Evolutionary conservation across 2,888 invertebrate genomes (phyloP).

Genomic region (Smittia aterrima): DNA sequence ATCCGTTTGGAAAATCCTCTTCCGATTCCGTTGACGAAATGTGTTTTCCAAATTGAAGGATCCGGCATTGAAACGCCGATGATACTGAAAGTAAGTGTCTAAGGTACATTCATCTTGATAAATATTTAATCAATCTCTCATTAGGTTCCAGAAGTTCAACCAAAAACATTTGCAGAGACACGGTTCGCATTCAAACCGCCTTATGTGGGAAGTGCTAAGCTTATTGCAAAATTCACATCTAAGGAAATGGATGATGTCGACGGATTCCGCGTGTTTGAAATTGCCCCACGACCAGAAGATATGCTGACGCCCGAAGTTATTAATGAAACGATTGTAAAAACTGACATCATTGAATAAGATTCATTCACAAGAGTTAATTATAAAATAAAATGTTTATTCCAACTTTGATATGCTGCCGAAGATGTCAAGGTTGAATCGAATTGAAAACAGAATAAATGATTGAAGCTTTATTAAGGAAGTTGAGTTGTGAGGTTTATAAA

Average conservation of each 20-base stretch:
- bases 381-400: too few relatives aligned
- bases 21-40: slow-evolving; percentile 72
- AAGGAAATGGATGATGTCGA: slow-evolving; percentile 88
- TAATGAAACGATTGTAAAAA: slow-evolving; percentile 46
- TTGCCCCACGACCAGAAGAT: slow-evolving; percentile 55
- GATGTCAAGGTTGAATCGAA: too few relatives aligned
- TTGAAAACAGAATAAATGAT: too few relatives aligned
- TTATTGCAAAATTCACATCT: slow-evolving; percentile 83
- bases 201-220: slow-evolving; percentile 74
- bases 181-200: slow-evolving; percentile 76
- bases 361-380: not conserved
- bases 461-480: too few relatives aligned
- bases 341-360: not conserved
- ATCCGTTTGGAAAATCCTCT: slow-evolving; percentile 77
- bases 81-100: slow-evolving; percentile 62
- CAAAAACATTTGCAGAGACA: slow-evolving; percentile 59
- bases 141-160: slow-evolving; percentile 61
- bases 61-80: slow-evolving; percentile 74
- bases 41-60: slow-evolving; percentile 78
- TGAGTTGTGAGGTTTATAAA: too few relatives aligned
- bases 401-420: too few relatives aligned
- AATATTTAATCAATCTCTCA: not conserved
- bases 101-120: not conserved
- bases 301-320: slow-evolving; percentile 47
- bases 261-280: slow-evolving; percentile 76